Percentiles rank a stretch among this genome's conserved stretches.
These are phyloP conservation scores for Dendrolimus pini DNA, from an alignment of 2,888 invertebrate species.

Conservation along the genomic window DNA sequence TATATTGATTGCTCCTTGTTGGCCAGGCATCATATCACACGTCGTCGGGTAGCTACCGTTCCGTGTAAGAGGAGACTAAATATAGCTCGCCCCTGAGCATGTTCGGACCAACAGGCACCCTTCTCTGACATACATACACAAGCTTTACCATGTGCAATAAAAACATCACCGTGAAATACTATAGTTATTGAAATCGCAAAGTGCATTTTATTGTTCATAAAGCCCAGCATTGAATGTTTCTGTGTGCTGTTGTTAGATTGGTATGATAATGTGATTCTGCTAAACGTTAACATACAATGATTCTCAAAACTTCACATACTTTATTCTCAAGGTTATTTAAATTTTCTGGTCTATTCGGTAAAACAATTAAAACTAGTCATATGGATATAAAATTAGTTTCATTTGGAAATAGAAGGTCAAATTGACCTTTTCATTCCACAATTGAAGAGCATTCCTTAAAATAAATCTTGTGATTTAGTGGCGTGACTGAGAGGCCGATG, in stretches of 20 bases:
- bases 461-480: conserved; percentile 23
- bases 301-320: too few species aligned
- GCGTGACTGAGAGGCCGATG: conserved; percentile 35
- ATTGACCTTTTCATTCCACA: conserved; percentile 4
- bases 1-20: conserved; percentile 47
- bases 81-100: conserved; percentile 32
- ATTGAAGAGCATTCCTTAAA: conserved; percentile 7
- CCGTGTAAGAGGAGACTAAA: conserved; percentile 47
- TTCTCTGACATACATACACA: background rate
- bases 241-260: too few species aligned
- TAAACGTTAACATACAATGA: too few species aligned
- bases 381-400: conserved; percentile 4
- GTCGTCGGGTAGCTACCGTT: conserved; percentile 36
- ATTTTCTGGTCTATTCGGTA: too few species aligned
- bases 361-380: too few species aligned
- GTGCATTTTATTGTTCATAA: background rate
- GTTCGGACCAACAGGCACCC: background rate
- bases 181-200: background rate
- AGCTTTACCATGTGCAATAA: background rate
- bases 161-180: background rate
- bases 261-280: too few species aligned
- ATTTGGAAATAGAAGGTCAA: conserved; percentile 1
- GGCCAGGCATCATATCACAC: conserved; percentile 48
- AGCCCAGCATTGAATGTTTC: too few species aligned
- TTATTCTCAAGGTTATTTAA: too few species aligned